Evolutionary conservation across 2,888 invertebrate genomes (phyloP).

Genomic region (Eueremaeus valkanovi): DNA sequence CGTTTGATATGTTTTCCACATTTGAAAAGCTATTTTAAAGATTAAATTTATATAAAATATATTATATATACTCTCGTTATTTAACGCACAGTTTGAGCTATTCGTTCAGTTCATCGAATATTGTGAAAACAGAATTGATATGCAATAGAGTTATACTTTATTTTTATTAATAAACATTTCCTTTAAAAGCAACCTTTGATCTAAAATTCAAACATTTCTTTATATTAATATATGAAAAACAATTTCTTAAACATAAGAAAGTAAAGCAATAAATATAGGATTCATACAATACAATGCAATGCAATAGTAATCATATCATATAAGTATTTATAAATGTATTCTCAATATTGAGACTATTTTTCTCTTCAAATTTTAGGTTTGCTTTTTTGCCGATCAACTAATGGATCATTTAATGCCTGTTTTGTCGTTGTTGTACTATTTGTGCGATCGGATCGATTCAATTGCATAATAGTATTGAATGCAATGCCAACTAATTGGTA

Average conservation of each 20-base stretch:
- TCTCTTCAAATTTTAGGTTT: not conserved
- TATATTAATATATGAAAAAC: not conserved
- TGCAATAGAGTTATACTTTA: not conserved
- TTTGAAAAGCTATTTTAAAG: conserved; percentile 8
- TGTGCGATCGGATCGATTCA: too few species aligned
- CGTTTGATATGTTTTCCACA: conserved; percentile 22
- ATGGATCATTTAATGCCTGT: not conserved
- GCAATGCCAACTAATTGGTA: not conserved
- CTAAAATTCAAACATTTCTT: too few species aligned
- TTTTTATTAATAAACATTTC: not conserved
- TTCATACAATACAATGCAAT: not conserved
- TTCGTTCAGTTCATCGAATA: not conserved
- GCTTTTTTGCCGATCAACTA: not conserved
- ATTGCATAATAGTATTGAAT: too few species aligned
- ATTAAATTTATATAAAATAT: conserved; percentile 5
- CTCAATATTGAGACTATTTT: too few species aligned
- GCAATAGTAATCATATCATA: not conserved
- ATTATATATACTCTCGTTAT: not conserved
- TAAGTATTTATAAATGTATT: too few species aligned
- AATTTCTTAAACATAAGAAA: not conserved
- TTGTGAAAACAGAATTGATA: not conserved
- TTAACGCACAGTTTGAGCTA: not conserved
- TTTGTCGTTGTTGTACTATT: not conserved
- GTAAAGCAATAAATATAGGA: not conserved
- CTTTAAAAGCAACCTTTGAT: too few species aligned